A percentile compares a stretch with the other conserved stretches of the same genome.
phyloP scores from a whole-genome alignment of 2,797 vertebrate genomes.

The Acanthornis magna region DNA sequence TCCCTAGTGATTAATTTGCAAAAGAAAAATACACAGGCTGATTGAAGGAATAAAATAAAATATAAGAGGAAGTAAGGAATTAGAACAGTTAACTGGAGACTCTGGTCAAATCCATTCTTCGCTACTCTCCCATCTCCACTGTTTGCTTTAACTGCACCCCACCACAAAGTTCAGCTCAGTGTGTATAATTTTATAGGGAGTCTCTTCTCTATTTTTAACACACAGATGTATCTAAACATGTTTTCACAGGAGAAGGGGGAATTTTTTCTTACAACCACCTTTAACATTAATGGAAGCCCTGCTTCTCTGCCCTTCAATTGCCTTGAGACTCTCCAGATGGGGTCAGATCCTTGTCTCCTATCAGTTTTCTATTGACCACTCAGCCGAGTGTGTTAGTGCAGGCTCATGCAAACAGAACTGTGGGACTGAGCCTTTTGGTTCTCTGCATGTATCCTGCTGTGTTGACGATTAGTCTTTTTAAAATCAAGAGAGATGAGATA shows the following conservation, averaged over 20 bases:
- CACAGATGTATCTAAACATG: background rate
- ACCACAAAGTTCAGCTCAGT: background rate
- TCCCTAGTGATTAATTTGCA: background rate
- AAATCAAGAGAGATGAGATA: constrained; percentile 19
- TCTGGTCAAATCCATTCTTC: background rate
- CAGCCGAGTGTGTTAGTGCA: background rate
- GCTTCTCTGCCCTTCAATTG: background rate
- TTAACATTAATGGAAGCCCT: background rate
- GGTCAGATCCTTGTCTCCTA: background rate
- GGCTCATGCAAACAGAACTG: background rate
- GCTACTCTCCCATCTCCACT: background rate
- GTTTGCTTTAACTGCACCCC: background rate
- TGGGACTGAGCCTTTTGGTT: background rate
- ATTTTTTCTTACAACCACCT: background rate
- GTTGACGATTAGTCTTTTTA: background rate
- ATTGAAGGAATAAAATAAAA: constrained; percentile 7
- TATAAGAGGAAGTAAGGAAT: background rate
- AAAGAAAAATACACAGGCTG: background rate
- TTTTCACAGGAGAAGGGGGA: background rate
- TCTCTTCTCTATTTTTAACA: background rate
- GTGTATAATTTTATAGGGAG: background rate
- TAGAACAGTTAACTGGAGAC: background rate
- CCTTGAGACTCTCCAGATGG: background rate
- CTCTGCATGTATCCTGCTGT: background rate
- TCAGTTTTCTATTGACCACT: background rate